phyloP scores from a whole-genome alignment of 1,140 invertebrate species.

The Nasonia longicornis region DNA sequence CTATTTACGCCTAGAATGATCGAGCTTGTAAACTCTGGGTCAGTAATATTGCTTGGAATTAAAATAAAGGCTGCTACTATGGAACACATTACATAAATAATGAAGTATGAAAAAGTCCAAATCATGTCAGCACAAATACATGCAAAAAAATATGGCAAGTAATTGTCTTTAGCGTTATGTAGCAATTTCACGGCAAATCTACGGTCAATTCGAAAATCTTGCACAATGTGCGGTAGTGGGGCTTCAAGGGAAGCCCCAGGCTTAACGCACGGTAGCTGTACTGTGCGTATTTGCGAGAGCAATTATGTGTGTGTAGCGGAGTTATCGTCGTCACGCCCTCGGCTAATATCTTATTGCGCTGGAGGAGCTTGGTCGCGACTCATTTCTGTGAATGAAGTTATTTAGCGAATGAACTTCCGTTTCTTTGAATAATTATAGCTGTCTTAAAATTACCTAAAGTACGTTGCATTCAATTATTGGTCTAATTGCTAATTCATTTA shows the following conservation, averaged over 20 bases:
- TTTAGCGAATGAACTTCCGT: neutral
- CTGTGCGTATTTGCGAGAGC: neutral
- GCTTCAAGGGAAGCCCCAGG: neutral
- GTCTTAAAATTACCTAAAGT: no score
- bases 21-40: no score
- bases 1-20: neutral
- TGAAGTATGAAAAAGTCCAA: no score
- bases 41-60: no score
- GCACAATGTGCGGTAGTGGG: neutral
- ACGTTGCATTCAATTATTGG: no score
- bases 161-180: neutral
- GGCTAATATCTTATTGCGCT: neutral
- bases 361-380: neutral
- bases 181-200: no score
- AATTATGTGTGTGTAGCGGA: neutral
- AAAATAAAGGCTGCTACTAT: no score
- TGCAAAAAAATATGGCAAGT: neutral
- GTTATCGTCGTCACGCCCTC: neutral
- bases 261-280: neutral
- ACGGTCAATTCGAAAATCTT: neutral
- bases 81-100: no score
- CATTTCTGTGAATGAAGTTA: neutral
- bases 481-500: no score
- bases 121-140: neutral
- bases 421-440: neutral